Evolutionary conservation across 1,140 invertebrate genomes (phyloP).

Genomic region (Aplysia californica): DNA sequence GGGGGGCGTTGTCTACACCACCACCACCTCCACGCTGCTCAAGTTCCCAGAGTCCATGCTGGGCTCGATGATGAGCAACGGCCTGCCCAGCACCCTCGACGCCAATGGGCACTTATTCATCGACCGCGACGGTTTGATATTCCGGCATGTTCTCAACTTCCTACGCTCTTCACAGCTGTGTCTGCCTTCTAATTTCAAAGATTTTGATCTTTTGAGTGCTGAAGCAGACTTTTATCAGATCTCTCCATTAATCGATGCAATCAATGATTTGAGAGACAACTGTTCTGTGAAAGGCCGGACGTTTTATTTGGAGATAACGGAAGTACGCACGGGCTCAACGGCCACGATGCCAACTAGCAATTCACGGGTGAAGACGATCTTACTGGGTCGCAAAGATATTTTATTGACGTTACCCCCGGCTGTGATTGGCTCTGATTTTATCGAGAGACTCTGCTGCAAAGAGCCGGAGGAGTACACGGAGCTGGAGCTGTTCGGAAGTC

Average conservation of each 20-base stretch:
- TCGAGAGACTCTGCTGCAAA: constrained; percentile 49
- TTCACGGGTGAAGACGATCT: constrained; percentile 58
- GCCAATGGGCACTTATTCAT: constrained; percentile 59
- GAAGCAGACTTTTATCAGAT: constrained; percentile 95
- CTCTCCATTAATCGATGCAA: constrained; percentile 72
- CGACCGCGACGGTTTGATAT: constrained; percentile 59
- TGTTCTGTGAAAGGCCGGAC: constrained; percentile 21
- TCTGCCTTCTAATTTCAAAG: constrained; percentile 87
- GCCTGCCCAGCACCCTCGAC: constrained; percentile 49
- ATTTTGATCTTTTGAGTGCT: constrained; percentile 87
- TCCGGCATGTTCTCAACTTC: constrained; percentile 62
- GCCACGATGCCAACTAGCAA: constrained; percentile 63
- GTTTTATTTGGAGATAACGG: constrained; percentile 57
- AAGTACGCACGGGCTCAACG: constrained; percentile 58
- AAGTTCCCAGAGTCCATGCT: constrained; percentile 64
- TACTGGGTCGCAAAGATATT: constrained; percentile 54
- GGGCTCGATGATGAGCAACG: constrained; percentile 61
- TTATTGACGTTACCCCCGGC: constrained; percentile 47
- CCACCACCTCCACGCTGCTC: constrained; percentile 52
- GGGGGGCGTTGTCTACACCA: constrained; percentile 59
- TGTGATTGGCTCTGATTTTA: constrained; percentile 48
- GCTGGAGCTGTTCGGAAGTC: constrained; percentile 53
- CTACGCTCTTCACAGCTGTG: constrained; percentile 74
- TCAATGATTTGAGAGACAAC: constrained; percentile 72
- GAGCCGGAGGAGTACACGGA: constrained; percentile 52